A percentile compares a stretch with the other conserved stretches of the same genome.
Conservation (phyloP, 2,888 invertebrate genomes). For the Disparrhopalites patrizii region DNA sequence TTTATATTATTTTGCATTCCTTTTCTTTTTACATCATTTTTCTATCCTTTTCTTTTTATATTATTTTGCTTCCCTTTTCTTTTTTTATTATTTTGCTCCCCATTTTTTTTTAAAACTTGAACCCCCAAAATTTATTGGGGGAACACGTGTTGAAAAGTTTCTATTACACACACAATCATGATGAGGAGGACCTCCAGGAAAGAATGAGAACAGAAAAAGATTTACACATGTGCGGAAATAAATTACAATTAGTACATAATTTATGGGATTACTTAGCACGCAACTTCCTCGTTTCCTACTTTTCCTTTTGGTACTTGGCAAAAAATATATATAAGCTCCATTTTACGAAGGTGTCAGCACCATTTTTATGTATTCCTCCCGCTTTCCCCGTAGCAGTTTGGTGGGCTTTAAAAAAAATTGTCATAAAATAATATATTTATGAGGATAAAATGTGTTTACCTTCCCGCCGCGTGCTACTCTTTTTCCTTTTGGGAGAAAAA, state of each 20-base stretch:
- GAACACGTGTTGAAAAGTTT: neutral
- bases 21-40: no score
- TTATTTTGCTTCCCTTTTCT: no score
- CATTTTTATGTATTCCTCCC: neutral
- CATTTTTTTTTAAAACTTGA: no score
- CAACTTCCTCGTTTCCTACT: constrained; percentile 7
- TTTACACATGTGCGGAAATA: neutral
- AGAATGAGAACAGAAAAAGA: neutral
- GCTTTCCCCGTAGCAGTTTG: neutral
- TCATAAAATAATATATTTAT: constrained; percentile 11
- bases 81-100: no score
- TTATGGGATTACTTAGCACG: constrained; percentile 9
- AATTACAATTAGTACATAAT: constrained; percentile 10
- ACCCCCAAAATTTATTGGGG: no score
- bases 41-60: no score
- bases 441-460: neutral
- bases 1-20: no score
- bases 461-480: neutral
- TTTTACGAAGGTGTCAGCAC: neutral
- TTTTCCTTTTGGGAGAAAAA: no score
- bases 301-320: constrained; percentile 5
- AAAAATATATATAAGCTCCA: neutral
- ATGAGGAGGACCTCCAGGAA: neutral
- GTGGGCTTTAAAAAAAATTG: neutral
- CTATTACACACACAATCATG: neutral